These are phyloP conservation scores for Drosophila malerkotliana DNA, from an alignment of 1,140 invertebrate species.

Conservation along the genomic window DNA sequence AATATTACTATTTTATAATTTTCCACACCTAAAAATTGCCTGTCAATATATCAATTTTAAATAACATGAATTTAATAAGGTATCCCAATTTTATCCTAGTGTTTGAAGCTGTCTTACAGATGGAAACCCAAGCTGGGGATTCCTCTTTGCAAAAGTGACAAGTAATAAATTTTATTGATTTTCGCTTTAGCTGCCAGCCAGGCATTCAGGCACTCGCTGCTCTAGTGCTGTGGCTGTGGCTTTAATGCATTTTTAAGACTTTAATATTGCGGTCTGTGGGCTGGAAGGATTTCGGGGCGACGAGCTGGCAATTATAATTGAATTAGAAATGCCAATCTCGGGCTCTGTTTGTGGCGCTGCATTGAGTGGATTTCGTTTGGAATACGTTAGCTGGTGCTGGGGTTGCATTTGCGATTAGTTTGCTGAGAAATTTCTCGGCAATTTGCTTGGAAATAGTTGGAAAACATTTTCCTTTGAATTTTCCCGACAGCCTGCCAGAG, in stretches of 20 bases:
- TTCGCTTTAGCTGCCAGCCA: constrained; percentile 48
- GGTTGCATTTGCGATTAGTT: constrained; percentile 40
- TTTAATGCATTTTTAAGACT: constrained; percentile 66
- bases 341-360: constrained; percentile 23
- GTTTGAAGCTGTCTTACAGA: too few relatives aligned
- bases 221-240: constrained; percentile 17
- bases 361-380: constrained; percentile 29
- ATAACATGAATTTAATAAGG: too few relatives aligned
- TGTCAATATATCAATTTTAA: too few relatives aligned
- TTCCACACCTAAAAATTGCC: too few relatives aligned
- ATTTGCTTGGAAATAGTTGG: constrained; percentile 26
- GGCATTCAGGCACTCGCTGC: neutral
- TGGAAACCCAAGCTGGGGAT: constrained; percentile 9
- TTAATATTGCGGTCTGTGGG: constrained; percentile 42
- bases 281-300: constrained; percentile 12
- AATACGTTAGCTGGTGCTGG: constrained; percentile 10
- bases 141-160: constrained; percentile 48
- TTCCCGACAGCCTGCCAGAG: neutral
- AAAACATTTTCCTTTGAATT: constrained; percentile 4
- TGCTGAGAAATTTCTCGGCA: constrained; percentile 7
- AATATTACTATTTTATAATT: too few relatives aligned
- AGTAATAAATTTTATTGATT: constrained; percentile 75
- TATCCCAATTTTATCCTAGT: neutral
- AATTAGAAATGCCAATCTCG: constrained; percentile 46
- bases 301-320: constrained; percentile 52